A percentile compares a stretch with the other conserved stretches of the same genome.
Evolutionary conservation across 2,888 invertebrate genomes (phyloP).

Genomic region (Drosophila lacicola): DNA sequence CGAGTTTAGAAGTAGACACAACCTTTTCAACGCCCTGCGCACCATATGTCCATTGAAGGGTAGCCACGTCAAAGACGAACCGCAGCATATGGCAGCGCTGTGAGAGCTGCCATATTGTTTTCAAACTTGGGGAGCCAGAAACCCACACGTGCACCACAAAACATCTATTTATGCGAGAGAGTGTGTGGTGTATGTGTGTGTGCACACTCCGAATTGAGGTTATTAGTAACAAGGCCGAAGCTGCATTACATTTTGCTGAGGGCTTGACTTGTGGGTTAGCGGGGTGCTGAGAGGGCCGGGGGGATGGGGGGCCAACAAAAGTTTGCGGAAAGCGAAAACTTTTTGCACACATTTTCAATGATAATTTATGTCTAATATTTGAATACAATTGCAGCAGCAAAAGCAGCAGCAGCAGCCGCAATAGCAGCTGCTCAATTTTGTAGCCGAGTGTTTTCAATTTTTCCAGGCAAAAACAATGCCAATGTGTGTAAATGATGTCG

Average conservation of each 20-base stretch:
- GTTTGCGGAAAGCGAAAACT: conserved; percentile 65
- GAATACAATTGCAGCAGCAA: conserved; percentile 69
- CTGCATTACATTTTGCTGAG: conserved; percentile 47
- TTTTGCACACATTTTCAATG: conserved; percentile 69
- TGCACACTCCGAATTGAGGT: conserved; percentile 70
- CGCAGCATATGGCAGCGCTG: conserved; percentile 38
- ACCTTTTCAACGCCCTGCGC: conserved; percentile 9
- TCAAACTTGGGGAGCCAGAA: conserved; percentile 30
- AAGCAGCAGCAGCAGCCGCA: conserved; percentile 14
- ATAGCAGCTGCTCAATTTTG: conserved; percentile 51
- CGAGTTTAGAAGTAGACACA: background rate
- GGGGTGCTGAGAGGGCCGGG: background rate
- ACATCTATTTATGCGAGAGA: conserved; percentile 9
- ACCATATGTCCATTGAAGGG: conserved; percentile 7
- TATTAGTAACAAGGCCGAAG: conserved; percentile 79
- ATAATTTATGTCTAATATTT: conserved; percentile 78
- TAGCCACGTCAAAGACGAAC: conserved; percentile 10
- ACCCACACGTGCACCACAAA: conserved; percentile 22
- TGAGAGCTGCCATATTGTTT: conserved; percentile 62
- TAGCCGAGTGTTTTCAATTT: conserved; percentile 31
- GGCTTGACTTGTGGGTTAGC: conserved; percentile 10
- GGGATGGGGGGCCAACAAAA: conserved; percentile 24
- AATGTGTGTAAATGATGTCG: conserved; percentile 66
- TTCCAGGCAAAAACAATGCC: conserved; percentile 49
- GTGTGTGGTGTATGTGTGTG: conserved; percentile 27